These are phyloP conservation scores for Melanerpes aurifrons DNA, from an alignment of 2,113 vertebrate species.

Conservation along the genomic window DNA sequence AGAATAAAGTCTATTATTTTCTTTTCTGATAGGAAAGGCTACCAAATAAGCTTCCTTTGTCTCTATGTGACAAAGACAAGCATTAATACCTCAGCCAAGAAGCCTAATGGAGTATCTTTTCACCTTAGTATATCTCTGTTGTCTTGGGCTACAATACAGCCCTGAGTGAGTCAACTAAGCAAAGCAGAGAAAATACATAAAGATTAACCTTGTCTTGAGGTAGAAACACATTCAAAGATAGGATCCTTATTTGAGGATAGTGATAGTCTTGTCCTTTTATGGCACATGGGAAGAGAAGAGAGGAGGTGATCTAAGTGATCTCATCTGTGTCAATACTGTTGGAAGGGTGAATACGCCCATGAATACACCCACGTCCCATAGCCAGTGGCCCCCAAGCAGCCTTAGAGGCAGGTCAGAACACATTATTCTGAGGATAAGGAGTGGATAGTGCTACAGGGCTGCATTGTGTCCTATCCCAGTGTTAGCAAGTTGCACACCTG, in stretches of 20 bases:
- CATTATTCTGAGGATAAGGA: background rate
- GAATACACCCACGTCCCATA: fast-evolving
- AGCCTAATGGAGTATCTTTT: background rate
- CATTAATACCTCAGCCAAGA: background rate
- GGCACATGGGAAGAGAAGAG: background rate
- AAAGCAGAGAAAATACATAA: background rate
- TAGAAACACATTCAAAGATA: background rate
- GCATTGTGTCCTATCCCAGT: background rate
- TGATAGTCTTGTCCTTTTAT: background rate
- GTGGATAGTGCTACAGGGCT: background rate
- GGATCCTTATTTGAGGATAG: background rate
- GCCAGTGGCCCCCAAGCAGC: background rate
- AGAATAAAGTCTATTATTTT: background rate
- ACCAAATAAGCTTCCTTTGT: background rate
- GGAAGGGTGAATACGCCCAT: fast-evolving
- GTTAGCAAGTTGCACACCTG: background rate
- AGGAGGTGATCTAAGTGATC: background rate
- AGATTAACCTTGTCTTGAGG: background rate
- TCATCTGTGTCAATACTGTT: background rate
- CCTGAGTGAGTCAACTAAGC: background rate
- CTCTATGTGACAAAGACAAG: background rate
- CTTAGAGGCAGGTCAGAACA: background rate
- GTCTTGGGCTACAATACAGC: background rate
- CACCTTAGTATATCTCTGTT: background rate
- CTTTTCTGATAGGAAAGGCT: background rate